Conservation (phyloP, 92 coral and sea anemone species). For the Zoanthus sociatus region DNA sequence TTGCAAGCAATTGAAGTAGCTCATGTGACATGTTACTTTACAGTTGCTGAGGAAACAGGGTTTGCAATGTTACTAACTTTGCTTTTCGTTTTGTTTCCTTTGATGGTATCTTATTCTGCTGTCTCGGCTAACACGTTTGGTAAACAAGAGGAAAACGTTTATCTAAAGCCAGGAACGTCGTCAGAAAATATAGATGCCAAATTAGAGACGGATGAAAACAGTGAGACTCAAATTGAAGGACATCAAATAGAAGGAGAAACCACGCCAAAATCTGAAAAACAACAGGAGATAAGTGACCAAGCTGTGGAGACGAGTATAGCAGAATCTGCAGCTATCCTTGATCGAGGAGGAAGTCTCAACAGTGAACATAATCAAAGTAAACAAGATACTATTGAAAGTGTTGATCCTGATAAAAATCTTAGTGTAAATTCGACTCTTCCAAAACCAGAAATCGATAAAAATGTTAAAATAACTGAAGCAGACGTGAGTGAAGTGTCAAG, state of each 20-base stretch:
- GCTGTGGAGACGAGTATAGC: not conserved
- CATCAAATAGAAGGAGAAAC: not conserved
- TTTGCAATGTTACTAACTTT: not conserved
- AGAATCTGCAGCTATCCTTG: conserved; percentile 1
- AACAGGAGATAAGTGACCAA: not conserved
- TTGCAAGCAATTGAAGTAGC: conserved; percentile 19
- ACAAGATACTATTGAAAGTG: not conserved
- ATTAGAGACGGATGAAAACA: conserved; percentile 4
- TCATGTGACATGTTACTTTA: conserved; percentile 27
- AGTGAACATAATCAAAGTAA: not conserved
- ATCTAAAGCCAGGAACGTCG: not conserved
- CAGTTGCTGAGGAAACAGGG: not conserved
- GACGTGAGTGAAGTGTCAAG: conserved; percentile 6
- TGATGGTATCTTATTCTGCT: not conserved
- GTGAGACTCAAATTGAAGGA: not conserved
- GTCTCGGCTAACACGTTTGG: not conserved
- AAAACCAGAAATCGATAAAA: not conserved
- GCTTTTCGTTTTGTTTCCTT: not conserved
- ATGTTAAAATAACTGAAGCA: not conserved
- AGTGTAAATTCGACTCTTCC: not conserved
- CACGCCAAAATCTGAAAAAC: not conserved
- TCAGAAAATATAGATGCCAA: not conserved
- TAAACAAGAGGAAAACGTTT: not conserved
- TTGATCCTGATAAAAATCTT: conserved; percentile 3
- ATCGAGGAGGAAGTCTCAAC: not conserved